A percentile compares a stretch with the other conserved stretches of the same genome.
phyloP scores from a whole-genome alignment of 2,888 invertebrate species.

The Clunio marinus region DNA sequence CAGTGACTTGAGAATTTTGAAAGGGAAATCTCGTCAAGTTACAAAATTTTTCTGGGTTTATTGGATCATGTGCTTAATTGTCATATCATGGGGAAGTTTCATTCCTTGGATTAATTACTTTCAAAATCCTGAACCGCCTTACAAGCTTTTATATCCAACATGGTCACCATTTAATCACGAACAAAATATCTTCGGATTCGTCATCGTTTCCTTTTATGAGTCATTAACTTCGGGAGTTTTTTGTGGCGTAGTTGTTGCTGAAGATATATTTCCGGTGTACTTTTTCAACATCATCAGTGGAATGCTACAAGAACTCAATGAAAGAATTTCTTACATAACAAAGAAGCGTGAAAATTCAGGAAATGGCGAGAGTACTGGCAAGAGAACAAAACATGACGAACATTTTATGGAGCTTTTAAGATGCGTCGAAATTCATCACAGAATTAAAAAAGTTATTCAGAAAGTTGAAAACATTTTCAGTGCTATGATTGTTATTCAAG shows the following conservation, averaged over 20 bases:
- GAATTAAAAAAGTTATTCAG: not conserved
- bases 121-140: not conserved
- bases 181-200: not conserved
- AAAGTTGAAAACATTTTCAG: not conserved
- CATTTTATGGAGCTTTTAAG: too few relatives aligned
- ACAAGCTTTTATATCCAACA: not conserved
- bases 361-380: not conserved
- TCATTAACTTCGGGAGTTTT: not conserved
- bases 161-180: conserved; percentile 3
- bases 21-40: not conserved
- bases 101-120: not conserved
- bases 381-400: too few relatives aligned
- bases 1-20: not conserved
- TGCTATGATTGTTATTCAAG: not conserved
- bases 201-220: not conserved
- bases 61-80: not conserved
- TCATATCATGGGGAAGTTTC: not conserved
- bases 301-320: conserved; percentile 7
- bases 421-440: too few relatives aligned
- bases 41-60: not conserved
- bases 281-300: not conserved
- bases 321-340: too few relatives aligned
- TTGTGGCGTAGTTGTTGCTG: not conserved
- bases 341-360: not conserved
- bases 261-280: not conserved